Base-by-base conservation (phyloP, 2,113 vertebrate species). In the Ramphastos sulfuratus region DNA sequence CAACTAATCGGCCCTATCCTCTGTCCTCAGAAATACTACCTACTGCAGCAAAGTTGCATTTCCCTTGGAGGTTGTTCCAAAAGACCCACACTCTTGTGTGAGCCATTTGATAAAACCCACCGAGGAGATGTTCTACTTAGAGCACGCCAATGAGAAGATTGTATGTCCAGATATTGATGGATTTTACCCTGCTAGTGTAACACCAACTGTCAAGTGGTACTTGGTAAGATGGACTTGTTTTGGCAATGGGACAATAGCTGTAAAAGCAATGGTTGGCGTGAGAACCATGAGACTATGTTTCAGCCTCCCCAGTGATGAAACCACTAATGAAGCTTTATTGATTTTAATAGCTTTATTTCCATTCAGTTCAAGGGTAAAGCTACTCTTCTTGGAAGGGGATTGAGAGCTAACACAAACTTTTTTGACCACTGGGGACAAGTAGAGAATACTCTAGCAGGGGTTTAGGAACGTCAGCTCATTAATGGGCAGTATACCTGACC, bases 31-130 rank as follows among this genome's bases (percentile, higher is more conserved):
- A 31, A 99, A 99, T 76, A 98, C 97, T 66, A 98, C 98, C 1
- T 98, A 98, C 44, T 99, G 99, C 96, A 98, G 97, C 72, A 98
- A 98, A 97, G 98, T 98, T 27, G 96, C 98, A 0, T 98, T 99
- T 93, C 97, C 97, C 4, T 95, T 99, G 85, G 98, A 97, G 64
- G 99, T 99, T 58, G 58, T 98, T 80, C 96, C 91, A 0, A 98
- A 97, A 66, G 95, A 95, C 72, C 33, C 15, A 19, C 14, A 73
- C 5, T 97, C n/a, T 54, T 98, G 98, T 82, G 96, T 97, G 85
- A 98, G 96, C 84, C 96, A 81, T 44, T 78, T 89, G 14, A 95
- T 98, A 91, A 97, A 97, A 79, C 85, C 86, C 1, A 18, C 63
- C 3, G 89, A 87, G 18, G 24, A 95, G 15, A 92, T 79, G 39